These are phyloP conservation scores for Apostichopus californicus DNA, from an alignment of 35 echinoderm and acorn worm genomes.

Conservation along the genomic window DNA sequence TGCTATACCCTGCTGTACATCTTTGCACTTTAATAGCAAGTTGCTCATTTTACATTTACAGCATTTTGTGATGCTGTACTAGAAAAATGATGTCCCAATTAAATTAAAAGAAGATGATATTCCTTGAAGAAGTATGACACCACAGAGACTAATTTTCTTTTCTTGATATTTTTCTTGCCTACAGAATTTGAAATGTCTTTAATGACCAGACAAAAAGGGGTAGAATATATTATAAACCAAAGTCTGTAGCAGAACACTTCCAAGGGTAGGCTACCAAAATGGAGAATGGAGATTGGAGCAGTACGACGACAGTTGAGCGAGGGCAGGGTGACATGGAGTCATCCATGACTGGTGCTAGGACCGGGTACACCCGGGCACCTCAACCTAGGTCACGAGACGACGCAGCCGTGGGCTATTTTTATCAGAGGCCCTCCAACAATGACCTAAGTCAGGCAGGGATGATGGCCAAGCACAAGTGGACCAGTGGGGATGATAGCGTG, in stretches of 20 bases:
- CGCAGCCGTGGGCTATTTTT: constrained; percentile 84
- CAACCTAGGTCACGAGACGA: constrained; percentile 82
- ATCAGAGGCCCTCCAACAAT: constrained; percentile 76
- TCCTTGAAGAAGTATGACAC: too few relatives aligned
- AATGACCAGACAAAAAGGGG: constrained; percentile 49
- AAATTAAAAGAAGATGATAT: too few relatives aligned
- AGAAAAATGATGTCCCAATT: too few relatives aligned
- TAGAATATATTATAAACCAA: constrained; percentile 48
- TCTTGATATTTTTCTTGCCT: too few relatives aligned
- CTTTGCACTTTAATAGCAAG: too few relatives aligned
- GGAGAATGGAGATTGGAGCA: constrained; percentile 47
- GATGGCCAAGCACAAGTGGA: constrained; percentile 81
- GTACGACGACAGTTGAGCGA: constrained; percentile 2
- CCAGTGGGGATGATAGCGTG: constrained; percentile 80
- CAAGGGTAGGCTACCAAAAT: constrained; percentile 51
- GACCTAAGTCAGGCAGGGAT: constrained; percentile 69
- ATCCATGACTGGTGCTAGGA: constrained; percentile 42
- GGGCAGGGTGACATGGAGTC: constrained; percentile 45
- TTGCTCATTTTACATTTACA: too few relatives aligned
- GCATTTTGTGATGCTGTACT: too few relatives aligned
- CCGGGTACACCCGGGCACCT: constrained; percentile 59
- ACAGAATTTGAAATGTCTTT: constrained; percentile 49
- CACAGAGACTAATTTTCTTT: neutral
- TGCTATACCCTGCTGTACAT: too few relatives aligned
- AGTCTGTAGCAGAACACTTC: constrained; percentile 54